Percentiles rank a stretch among this genome's conserved stretches.
Evolutionary conservation across 92 coral and sea anemone genomes (phyloP).

Genomic region (Paragorgia papillata): DNA sequence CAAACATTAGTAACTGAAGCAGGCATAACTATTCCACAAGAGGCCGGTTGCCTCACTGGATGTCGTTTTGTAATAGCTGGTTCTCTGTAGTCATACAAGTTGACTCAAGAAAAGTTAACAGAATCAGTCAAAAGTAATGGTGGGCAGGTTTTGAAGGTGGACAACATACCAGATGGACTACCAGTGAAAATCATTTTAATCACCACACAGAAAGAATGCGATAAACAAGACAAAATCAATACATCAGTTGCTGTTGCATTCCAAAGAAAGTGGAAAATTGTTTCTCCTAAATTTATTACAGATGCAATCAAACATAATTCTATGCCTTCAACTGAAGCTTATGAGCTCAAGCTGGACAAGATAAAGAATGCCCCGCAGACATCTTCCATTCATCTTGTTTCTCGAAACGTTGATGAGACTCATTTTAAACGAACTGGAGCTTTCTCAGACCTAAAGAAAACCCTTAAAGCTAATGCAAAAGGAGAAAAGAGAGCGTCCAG

Average conservation of each 20-base stretch:
- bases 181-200: constrained; percentile 27
- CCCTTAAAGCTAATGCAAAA: constrained; percentile 32
- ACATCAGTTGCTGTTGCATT: neutral
- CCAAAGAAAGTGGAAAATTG: constrained; percentile 25
- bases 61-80: constrained; percentile 31
- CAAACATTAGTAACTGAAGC: neutral
- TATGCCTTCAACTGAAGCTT: constrained; percentile 13
- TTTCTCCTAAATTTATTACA: constrained; percentile 5
- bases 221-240: constrained; percentile 29
- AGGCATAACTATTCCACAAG: neutral
- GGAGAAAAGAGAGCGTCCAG: constrained; percentile 15
- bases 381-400: constrained; percentile 16
- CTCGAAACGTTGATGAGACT: constrained; percentile 19
- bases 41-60: constrained; percentile 20
- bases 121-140: constrained; percentile 23
- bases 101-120: constrained; percentile 25
- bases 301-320: constrained; percentile 10
- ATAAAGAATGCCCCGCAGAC: constrained; percentile 28
- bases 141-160: constrained; percentile 32
- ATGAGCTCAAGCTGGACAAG: constrained; percentile 14
- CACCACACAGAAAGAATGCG: constrained; percentile 29
- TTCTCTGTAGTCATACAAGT: constrained; percentile 32
- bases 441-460: constrained; percentile 29
- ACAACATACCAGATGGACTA: constrained; percentile 31
- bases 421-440: constrained; percentile 33